A percentile compares a stretch with the other conserved stretches of the same genome.
Conservation (phyloP, 2,888 invertebrate species). For the Agrotis puta region DNA sequence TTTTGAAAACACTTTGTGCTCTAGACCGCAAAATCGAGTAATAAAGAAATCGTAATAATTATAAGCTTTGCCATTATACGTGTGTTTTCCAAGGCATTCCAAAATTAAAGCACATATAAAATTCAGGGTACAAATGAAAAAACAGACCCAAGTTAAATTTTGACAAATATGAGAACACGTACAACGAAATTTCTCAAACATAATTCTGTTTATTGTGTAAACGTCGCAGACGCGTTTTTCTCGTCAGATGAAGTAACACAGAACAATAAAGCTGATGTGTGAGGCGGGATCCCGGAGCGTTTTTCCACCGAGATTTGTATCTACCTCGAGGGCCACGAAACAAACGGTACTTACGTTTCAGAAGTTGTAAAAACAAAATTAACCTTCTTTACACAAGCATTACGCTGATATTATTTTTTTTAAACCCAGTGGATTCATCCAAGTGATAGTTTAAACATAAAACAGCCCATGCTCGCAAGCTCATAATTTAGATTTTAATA, state of each 20-base stretch:
- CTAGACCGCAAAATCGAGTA: too few species aligned
- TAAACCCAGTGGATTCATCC: too few species aligned
- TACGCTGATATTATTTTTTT: too few species aligned
- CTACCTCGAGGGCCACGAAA: too few species aligned
- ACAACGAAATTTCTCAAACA: neutral
- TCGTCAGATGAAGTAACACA: neutral
- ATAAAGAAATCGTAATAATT: neutral
- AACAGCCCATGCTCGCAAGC: too few species aligned
- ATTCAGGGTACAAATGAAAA: neutral
- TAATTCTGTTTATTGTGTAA: neutral
- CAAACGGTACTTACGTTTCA: too few species aligned
- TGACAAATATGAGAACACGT: neutral
- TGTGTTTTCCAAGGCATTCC: neutral
- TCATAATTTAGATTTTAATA: too few species aligned
- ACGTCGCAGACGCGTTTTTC: neutral
- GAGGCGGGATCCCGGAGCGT: neutral
- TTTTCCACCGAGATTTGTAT: neutral
- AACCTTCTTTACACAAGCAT: too few species aligned
- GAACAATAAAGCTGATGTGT: neutral
- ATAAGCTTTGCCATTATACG: neutral
- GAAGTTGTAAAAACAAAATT: too few species aligned
- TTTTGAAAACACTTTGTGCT: too few species aligned
- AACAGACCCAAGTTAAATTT: neutral
- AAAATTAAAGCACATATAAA: neutral
- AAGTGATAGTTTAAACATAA: too few species aligned